phyloP scores from a whole-genome alignment of 1,140 invertebrate genomes.

The Hylaeus anthracinus region DNA sequence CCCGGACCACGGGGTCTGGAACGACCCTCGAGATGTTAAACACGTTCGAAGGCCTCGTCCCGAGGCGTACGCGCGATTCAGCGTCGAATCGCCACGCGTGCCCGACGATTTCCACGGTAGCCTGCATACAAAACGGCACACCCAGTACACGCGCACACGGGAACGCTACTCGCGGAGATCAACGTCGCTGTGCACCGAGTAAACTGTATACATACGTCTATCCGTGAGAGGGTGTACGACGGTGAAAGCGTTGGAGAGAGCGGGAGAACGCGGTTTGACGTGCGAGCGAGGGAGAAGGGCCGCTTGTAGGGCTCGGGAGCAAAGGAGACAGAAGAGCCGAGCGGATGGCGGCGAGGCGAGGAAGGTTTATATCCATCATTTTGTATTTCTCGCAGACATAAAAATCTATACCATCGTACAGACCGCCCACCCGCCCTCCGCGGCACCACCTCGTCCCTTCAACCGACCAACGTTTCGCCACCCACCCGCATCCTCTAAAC shows the following conservation, averaged over 20 bases:
- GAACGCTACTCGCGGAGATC: constrained; percentile 51
- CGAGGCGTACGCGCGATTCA: too few relatives aligned
- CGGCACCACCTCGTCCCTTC: constrained; percentile 56
- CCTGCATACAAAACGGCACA: constrained; percentile 21
- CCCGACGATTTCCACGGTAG: background rate
- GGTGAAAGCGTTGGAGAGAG: constrained; percentile 56
- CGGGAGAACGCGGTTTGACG: constrained; percentile 35
- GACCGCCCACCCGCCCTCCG: constrained; percentile 50
- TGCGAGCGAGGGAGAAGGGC: constrained; percentile 18
- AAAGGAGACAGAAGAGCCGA: constrained; percentile 17
- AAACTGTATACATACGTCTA: constrained; percentile 62
- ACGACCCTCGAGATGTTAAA: too few relatives aligned
- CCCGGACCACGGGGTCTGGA: too few relatives aligned
- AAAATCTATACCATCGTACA: constrained; percentile 74
- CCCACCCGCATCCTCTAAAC: constrained; percentile 65
- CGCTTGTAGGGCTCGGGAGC: background rate
- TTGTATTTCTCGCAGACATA: constrained; percentile 80
- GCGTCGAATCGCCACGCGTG: background rate
- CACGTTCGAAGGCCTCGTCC: too few relatives aligned
- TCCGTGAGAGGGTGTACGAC: constrained; percentile 59
- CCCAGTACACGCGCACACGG: constrained; percentile 49
- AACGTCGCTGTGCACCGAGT: constrained; percentile 62
- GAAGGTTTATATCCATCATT: constrained; percentile 80
- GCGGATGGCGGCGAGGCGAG: constrained; percentile 59
- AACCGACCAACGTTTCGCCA: constrained; percentile 66